A percentile compares a stretch with the other conserved stretches of the same genome.
These are phyloP conservation scores for Bombus superbus DNA, from an alignment of 1,140 invertebrate genomes.

Conservation along the genomic window DNA sequence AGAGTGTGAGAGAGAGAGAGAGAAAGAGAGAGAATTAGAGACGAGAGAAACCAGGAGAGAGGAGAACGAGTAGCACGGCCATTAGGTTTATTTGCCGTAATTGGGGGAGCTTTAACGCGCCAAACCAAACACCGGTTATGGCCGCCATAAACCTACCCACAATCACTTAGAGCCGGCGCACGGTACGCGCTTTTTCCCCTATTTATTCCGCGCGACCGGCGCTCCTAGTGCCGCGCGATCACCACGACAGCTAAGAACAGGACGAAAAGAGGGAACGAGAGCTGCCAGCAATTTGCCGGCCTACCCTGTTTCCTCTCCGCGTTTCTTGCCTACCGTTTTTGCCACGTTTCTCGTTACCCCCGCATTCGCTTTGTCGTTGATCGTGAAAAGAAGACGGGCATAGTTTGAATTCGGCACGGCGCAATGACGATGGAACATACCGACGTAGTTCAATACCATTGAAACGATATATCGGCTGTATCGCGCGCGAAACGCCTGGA, in stretches of 20 bases:
- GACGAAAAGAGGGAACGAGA: conserved; percentile 11
- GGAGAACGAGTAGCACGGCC: conserved; percentile 58
- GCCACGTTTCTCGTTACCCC: neutral
- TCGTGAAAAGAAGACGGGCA: neutral
- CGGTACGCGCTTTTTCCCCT: conserved; percentile 70
- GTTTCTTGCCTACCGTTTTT: conserved; percentile 33
- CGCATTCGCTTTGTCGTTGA: neutral
- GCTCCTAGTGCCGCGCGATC: conserved; percentile 50
- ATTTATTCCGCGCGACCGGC: conserved; percentile 64
- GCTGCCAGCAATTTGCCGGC: conserved; percentile 40
- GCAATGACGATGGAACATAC: neutral
- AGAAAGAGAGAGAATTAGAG: neutral
- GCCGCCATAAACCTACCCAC: conserved; percentile 80
- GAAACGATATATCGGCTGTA: neutral
- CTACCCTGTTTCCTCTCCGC: neutral
- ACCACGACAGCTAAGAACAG: conserved; percentile 33
- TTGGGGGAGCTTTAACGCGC: conserved; percentile 77
- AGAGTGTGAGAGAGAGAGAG: neutral
- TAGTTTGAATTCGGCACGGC: neutral
- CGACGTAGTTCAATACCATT: too few species aligned
- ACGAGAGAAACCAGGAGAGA: neutral
- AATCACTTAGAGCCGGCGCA: conserved; percentile 77
- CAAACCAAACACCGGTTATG: conserved; percentile 80
- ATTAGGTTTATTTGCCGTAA: conserved; percentile 80
- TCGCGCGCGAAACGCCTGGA: neutral